Percentiles rank a stretch among this genome's conserved stretches.
These are phyloP conservation scores for Bubo scandiacus DNA, from an alignment of 2,113 vertebrate genomes.

Conservation along the genomic window DNA sequence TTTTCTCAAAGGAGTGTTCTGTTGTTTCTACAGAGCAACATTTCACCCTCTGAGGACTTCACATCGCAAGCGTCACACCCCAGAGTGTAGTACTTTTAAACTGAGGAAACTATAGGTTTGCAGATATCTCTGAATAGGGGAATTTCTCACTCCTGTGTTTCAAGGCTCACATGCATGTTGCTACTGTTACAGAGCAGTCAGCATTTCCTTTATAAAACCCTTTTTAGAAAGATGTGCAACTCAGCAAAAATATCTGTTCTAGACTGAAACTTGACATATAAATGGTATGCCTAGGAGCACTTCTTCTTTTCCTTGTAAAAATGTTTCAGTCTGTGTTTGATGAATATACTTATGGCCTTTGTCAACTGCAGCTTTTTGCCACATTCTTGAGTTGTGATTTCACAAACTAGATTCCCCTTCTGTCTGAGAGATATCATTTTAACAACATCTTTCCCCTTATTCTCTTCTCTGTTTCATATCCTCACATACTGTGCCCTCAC, in stretches of 20 bases:
- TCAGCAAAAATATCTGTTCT: conserved; percentile 46
- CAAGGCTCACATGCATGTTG: neutral
- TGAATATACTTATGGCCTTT: conserved; percentile 56
- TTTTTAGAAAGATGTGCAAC: conserved; percentile 8
- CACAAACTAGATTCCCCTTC: conserved; percentile 3
- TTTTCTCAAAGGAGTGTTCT: neutral
- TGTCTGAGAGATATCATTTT: neutral
- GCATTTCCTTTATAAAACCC: neutral
- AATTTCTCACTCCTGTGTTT: neutral
- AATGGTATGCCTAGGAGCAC: conserved; percentile 23
- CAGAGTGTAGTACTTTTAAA: neutral
- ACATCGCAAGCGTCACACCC: neutral
- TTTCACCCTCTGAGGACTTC: neutral
- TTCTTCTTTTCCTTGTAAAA: conserved; percentile 45
- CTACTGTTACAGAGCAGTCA: neutral
- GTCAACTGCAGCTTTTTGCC: conserved; percentile 37
- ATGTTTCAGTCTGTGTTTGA: conserved; percentile 39
- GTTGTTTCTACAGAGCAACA: neutral
- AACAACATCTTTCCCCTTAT: neutral
- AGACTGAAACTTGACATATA: conserved; percentile 35
- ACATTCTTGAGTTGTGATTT: conserved; percentile 46
- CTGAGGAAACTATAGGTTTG: neutral
- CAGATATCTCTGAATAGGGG: neutral
- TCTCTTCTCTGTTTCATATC: conserved; percentile 14
- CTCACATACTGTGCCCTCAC: neutral